Evolutionary conservation across 2,113 vertebrate genomes (phyloP).

Genomic region (Melanotaenia duboulayi): DNA sequence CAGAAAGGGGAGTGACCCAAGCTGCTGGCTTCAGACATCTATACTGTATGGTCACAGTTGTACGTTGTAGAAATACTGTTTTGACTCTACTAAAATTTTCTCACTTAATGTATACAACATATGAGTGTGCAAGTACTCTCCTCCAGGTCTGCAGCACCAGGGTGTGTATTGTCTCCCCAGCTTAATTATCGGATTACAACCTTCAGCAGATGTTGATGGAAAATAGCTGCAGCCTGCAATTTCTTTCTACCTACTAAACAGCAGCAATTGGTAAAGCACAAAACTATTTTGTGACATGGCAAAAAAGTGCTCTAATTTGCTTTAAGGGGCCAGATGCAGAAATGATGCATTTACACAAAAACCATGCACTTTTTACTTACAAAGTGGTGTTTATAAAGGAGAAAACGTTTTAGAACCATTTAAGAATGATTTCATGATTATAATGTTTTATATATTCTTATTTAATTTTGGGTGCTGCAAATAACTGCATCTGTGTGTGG

Average conservation of each 20-base stretch:
- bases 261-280: constrained; percentile 35
- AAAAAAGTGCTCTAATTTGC: constrained; percentile 34
- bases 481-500: background rate
- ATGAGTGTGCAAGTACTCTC: constrained; percentile 4
- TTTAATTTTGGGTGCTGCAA: background rate
- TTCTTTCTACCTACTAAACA: constrained; percentile 16
- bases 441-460: background rate
- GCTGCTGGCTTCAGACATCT: constrained; percentile 61
- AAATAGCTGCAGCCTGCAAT: constrained; percentile 35
- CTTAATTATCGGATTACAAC: constrained; percentile 20
- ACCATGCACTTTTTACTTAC: background rate
- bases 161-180: constrained; percentile 8
- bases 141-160: background rate
- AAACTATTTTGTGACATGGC: constrained; percentile 31
- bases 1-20: constrained; percentile 55
- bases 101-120: constrained; percentile 22
- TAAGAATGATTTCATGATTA: background rate
- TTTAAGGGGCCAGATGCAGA: constrained; percentile 3
- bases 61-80: constrained; percentile 58
- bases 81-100: constrained; percentile 39
- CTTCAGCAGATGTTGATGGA: constrained; percentile 32
- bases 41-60: constrained; percentile 51
- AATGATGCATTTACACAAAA: background rate
- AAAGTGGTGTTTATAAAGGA: background rate
- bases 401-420: no score